Base-by-base conservation (phyloP, 2,797 vertebrate species). In the Sphenodon punctatus region DNA sequence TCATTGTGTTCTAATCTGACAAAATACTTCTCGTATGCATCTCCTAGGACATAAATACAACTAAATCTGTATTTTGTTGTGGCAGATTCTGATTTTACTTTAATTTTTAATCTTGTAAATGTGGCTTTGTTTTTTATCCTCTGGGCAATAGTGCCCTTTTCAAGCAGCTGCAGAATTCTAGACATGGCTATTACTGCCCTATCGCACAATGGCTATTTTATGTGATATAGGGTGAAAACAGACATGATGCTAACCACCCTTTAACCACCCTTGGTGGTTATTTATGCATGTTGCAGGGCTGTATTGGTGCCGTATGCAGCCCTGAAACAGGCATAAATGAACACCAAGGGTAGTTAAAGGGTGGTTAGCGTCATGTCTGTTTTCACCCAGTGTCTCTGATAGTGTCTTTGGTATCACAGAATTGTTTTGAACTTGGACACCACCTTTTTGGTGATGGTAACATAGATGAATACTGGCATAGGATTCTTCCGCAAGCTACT, bases 111-210 rank as follows among this genome's bases (percentile, higher is more conserved):
- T 3, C 67, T 19, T 42, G 23, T n/a, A 55, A 7, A 23, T 15
- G 22, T 16, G 11, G 12, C 14, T 46, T 4, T 10, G 1, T 1
- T 58, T n/a, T 46, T 56, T 1, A 0, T 39, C 30, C 38, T 61
- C 41, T 42, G 16, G 51, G 15, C 56, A 71, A 48, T 63, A 71
- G 32, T 78, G 66, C 10, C 64, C 7, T 63, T 7, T 0, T 79
- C 46, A 43, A 3, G 27, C 20, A 8, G 1, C 30, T 49, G 48
- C 25, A 48, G 45, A 43, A 8, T 46, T 65, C 68, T 78, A 12
- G 17, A 71, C 78, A 46, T 10, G 53, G 7, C 10, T 32, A 3
- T 53, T 9, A 5, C 25, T 9, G 59, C 19, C 7, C 3, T 83
- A 66, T 66, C 46, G 6, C 65, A 11, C 22, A 8, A 5, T 19